These are phyloP conservation scores for Enteromius paludinosus DNA, from an alignment of 2,797 vertebrate genomes.

Conservation along the genomic window DNA sequence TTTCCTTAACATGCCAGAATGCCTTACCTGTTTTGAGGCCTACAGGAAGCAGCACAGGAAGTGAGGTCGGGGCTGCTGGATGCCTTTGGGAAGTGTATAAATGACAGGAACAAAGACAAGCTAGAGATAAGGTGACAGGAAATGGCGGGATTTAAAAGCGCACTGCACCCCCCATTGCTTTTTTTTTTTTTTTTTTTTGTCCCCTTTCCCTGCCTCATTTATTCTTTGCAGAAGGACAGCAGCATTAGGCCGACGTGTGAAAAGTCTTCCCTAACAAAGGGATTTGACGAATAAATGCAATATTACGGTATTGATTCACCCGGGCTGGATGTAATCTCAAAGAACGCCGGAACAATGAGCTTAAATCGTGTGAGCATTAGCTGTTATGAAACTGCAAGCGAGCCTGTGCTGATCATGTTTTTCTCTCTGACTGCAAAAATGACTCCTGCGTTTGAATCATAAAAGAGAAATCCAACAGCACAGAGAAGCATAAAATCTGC, in stretches of 20 bases:
- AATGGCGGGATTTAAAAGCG: constrained; percentile 57
- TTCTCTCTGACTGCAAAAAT: constrained; percentile 7
- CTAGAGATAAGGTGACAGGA: constrained; percentile 66
- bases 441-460: constrained; percentile 33
- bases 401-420: constrained; percentile 23
- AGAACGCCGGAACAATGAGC: constrained; percentile 35
- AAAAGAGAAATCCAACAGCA: constrained; percentile 26
- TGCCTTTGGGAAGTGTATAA: constrained; percentile 61
- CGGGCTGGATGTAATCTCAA: constrained; percentile 30
- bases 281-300: constrained; percentile 63
- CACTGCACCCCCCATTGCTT: constrained; percentile 19
- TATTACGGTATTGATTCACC: constrained; percentile 61
- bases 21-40: constrained; percentile 54
- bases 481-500: constrained; percentile 10
- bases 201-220: constrained; percentile 21
- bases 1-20: background rate
- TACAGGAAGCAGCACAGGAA: constrained; percentile 68
- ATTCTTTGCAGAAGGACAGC: constrained; percentile 23
- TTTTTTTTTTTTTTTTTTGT: background rate
- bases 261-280: constrained; percentile 55
- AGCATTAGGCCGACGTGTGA: constrained; percentile 38
- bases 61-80: constrained; percentile 64
- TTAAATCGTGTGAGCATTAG: constrained; percentile 36
- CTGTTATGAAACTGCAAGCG: constrained; percentile 24
- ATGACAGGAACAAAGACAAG: constrained; percentile 67